These are phyloP conservation scores for Bucco capensis DNA, from an alignment of 2,113 vertebrate species.

Conservation along the genomic window DNA sequence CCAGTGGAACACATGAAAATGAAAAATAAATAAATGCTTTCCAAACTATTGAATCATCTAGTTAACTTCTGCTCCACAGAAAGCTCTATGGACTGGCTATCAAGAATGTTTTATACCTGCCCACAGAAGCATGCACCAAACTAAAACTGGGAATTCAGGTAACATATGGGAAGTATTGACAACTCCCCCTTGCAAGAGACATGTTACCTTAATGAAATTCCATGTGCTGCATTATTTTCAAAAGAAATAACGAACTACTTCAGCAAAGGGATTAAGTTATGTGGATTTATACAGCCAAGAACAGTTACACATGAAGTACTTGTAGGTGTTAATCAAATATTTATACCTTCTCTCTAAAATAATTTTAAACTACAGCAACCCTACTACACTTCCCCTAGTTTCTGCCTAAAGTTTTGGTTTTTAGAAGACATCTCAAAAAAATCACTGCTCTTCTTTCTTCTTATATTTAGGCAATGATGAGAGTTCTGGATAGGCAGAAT, in stretches of 20 bases:
- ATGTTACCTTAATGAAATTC: neutral
- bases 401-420: neutral
- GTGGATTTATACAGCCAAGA: neutral
- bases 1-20: neutral
- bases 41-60: neutral
- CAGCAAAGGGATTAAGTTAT: no score
- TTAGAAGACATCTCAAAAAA: neutral
- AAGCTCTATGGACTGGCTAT: neutral
- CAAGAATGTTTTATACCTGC: neutral
- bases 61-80: neutral
- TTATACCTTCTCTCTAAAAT: neutral
- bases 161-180: rapidly evolving
- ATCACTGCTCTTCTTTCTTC: neutral
- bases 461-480: neutral
- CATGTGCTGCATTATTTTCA: neutral
- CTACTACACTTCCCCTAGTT: neutral
- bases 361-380: neutral
- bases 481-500: neutral
- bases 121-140: neutral
- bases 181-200: neutral
- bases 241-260: no score
- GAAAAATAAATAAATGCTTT: neutral
- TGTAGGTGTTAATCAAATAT: rapidly evolving
- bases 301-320: rapidly evolving
- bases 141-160: neutral